Conservation (phyloP, 2,113 vertebrate genomes). For the Laticauda colubrina region DNA sequence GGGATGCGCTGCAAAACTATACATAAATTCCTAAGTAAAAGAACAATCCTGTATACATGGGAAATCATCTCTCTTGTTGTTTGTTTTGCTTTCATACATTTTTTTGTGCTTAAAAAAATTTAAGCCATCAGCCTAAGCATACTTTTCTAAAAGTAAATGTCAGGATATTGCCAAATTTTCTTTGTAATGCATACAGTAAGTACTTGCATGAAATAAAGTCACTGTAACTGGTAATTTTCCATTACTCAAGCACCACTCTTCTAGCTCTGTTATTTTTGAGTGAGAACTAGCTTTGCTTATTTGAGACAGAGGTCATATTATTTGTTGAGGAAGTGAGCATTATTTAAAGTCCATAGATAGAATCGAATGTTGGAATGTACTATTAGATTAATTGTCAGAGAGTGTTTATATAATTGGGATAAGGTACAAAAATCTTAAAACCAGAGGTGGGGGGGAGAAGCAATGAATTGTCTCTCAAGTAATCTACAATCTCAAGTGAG, state of each 20-base stretch:
- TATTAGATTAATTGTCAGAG: not conserved
- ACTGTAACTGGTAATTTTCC: not conserved
- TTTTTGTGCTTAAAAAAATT: not conserved
- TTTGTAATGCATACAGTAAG: not conserved
- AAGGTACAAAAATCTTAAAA: not conserved
- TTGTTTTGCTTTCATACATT: not conserved
- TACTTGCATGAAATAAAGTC: slow-evolving; percentile 11
- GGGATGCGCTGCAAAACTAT: not conserved
- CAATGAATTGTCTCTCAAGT: not conserved
- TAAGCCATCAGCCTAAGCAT: not conserved
- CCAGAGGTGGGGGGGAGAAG: not conserved
- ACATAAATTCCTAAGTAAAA: not conserved
- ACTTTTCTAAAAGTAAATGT: slow-evolving; percentile 1
- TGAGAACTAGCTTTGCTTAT: not conserved
- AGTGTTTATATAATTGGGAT: not conserved
- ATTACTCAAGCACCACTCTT: not conserved
- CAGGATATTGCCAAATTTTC: not conserved
- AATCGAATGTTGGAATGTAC: not conserved
- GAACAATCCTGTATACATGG: not conserved
- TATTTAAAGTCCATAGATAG: slow-evolving; percentile 28
- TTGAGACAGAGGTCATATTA: slow-evolving; percentile 26
- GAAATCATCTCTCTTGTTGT: not conserved
- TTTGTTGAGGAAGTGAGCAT: slow-evolving; percentile 21
- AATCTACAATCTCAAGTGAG: too few species aligned
- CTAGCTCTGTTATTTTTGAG: slow-evolving; percentile 1